These are phyloP conservation scores for Euplagia quadripunctaria DNA, from an alignment of 2,888 invertebrate genomes.

Conservation along the genomic window DNA sequence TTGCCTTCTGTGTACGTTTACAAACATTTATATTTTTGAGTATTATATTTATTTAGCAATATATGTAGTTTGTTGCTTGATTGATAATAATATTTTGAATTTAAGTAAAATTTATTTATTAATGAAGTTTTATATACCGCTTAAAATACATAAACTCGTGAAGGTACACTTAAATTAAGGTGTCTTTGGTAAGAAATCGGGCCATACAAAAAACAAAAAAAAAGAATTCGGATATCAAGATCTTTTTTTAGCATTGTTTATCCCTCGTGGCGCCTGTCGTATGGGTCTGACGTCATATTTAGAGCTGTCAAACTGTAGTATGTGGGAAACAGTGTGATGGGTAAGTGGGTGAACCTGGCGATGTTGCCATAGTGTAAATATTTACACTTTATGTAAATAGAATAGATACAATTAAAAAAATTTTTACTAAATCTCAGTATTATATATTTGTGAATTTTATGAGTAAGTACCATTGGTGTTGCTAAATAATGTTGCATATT, in stretches of 20 bases:
- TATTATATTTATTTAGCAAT: no score
- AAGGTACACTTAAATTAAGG: neutral
- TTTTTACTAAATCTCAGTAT: no score
- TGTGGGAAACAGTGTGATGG: conserved; percentile 55
- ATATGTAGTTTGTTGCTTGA: no score
- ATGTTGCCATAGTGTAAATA: conserved; percentile 28
- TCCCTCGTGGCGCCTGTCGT: conserved; percentile 45
- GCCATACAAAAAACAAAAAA: conserved; percentile 8
- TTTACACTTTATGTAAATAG: conserved; percentile 17
- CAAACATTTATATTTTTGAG: no score
- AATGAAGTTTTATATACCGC: no score
- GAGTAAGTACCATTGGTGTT: neutral
- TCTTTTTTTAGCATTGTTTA: conserved; percentile 19
- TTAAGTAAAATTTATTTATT: no score
- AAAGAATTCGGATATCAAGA: conserved; percentile 1
- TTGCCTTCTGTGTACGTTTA: no score
- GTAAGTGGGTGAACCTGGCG: conserved; percentile 37
- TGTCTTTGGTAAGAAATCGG: neutral
- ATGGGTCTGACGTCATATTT: conserved; percentile 52
- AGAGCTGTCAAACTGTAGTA: conserved; percentile 51
- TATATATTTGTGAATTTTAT: no score
- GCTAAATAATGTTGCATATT: neutral
- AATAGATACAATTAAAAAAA: neutral
- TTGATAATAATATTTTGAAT: no score
- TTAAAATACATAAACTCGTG: neutral